Base-by-base conservation (phyloP, 92 coral and sea anemone species). In the Palythoa grandis region DNA sequence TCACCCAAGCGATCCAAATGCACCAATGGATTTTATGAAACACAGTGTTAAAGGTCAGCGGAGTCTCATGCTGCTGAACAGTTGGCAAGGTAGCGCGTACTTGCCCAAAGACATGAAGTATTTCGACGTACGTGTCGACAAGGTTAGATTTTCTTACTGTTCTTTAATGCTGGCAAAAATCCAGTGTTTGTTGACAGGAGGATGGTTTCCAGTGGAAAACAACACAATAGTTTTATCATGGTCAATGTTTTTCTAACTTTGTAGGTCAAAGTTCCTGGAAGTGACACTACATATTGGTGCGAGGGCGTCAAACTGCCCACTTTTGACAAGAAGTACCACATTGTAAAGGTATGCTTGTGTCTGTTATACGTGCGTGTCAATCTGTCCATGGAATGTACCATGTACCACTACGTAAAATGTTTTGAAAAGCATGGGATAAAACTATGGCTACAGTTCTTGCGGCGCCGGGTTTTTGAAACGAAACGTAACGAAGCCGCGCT, bases 21-120 rank as follows among this genome's bases (percentile, higher is more conserved):
- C 93, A 13, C 83, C 74, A 75, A 20, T 83, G 69, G 82, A 68
- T 39, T 78, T 91, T 35, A 83, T 25, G 24, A 22, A 43, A 58
- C 93, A 91, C 87, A 82, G 76, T 25, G 75, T 76, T 1, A 11
- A 24, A 74, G 92, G 92, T 38, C 61, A 84, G 35, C 90, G 92
- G 74, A 89, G 92, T 74, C 54, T 89, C 24, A 35, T 83, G 60
- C 76, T 92, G 19, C 79, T 86, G 3, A 89, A 89, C 57, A 54
- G 82, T 37, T 60, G 60, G 47, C 38, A 20, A 39, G 50, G 72
- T 57, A 65, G 76, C 37, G 83, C 92, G 13, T 29, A 85, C 20
- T 63, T 87, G 70, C 95, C 92, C 39, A 52, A 77, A 29, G 90
- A 87, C 74, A 22, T 87, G 14, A 74, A 88, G 20, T 7, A 79